These are phyloP conservation scores for Cheilosia urbana DNA, from an alignment of 2,888 invertebrate species.

Conservation along the genomic window DNA sequence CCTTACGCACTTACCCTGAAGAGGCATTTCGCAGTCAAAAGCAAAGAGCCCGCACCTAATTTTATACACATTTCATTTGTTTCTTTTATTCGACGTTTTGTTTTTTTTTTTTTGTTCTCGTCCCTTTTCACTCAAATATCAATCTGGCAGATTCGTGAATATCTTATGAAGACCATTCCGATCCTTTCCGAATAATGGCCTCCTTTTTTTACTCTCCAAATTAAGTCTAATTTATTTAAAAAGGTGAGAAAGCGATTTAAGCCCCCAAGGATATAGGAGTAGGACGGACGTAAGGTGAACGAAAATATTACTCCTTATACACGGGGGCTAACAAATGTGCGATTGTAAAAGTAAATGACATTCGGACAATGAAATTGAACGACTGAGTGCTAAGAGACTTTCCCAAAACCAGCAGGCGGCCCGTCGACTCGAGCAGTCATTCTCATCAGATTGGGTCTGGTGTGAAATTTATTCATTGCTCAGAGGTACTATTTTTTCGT, in stretches of 20 bases:
- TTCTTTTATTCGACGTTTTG: constrained; percentile 33
- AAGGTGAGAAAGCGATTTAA: constrained; percentile 74
- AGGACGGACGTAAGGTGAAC: background rate
- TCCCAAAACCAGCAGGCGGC: constrained; percentile 42
- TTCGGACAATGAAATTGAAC: constrained; percentile 75
- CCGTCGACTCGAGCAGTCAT: background rate
- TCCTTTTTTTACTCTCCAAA: constrained; percentile 67
- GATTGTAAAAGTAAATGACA: constrained; percentile 75
- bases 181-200: constrained; percentile 65
- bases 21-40: constrained; percentile 50
- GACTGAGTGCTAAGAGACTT: constrained; percentile 59
- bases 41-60: constrained; percentile 63
- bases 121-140: constrained; percentile 74
- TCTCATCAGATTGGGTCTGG: constrained; percentile 33
- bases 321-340: constrained; percentile 68
- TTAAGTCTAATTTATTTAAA: constrained; percentile 76
- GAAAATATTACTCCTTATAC: constrained; percentile 1
- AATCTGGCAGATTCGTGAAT: constrained; percentile 72
- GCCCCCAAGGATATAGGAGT: constrained; percentile 53
- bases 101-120: constrained; percentile 12
- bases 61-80: constrained; percentile 71
- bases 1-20: constrained; percentile 58
- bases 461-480: constrained; percentile 74
- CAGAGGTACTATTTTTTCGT: constrained; percentile 21
- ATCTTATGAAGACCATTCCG: constrained; percentile 63